phyloP scores from a whole-genome alignment of 2,888 invertebrate genomes.

The Hoplodrina ambigua region DNA sequence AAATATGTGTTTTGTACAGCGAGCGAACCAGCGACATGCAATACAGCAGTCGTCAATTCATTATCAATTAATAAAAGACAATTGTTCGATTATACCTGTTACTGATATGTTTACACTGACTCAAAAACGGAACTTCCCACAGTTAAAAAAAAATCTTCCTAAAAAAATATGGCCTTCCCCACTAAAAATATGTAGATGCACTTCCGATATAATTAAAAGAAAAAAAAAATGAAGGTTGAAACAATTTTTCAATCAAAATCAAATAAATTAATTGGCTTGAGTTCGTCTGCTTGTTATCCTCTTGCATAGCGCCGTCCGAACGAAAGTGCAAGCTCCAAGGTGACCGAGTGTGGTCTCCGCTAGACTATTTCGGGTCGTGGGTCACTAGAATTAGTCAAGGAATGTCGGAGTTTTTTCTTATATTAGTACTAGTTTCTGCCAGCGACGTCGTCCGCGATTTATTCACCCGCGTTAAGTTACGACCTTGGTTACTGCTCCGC shows the following conservation, averaged over 20 bases:
- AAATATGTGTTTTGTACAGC: no score
- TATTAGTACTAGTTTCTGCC: neutral
- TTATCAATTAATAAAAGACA: no score
- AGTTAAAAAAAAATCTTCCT: neutral
- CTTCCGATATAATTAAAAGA: neutral
- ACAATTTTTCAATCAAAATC: conserved; percentile 18
- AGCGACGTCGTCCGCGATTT: no score
- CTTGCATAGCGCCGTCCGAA: conserved; percentile 52
- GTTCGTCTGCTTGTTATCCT: conserved; percentile 35
- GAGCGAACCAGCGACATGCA: no score
- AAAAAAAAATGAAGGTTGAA: conserved; percentile 14
- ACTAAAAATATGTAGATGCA: neutral
- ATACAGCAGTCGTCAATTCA: no score
- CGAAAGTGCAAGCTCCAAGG: conserved; percentile 70
- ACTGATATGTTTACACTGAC: no score
- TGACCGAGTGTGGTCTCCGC: conserved; percentile 60
- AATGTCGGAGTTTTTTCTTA: conserved; percentile 41
- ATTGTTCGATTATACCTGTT: no score
- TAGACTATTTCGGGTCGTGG: conserved; percentile 48
- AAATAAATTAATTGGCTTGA: neutral
- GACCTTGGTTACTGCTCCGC: no score
- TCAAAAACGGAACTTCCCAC: neutral
- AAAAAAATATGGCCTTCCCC: neutral
- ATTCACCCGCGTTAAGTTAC: no score
- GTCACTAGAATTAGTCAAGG: conserved; percentile 56